Conservation (phyloP, 2,797 vertebrate genomes). For the Bradypodion ventrale region DNA sequence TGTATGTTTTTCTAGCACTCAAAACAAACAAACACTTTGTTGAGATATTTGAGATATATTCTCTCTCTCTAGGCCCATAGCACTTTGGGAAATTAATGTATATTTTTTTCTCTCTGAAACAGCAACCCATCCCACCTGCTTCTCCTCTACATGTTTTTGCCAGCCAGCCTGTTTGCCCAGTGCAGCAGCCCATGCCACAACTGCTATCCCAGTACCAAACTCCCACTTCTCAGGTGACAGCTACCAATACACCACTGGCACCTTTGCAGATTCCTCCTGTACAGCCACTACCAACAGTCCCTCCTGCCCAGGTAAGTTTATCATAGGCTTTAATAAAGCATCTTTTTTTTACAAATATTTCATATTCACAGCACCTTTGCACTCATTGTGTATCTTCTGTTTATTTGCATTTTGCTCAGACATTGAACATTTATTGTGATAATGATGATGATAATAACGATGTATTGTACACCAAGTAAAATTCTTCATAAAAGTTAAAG, state of each 20-base stretch:
- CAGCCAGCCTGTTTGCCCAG: conserved; percentile 70
- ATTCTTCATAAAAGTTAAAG: background rate
- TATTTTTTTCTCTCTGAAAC: conserved; percentile 54
- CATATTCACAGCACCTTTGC: rapidly evolving
- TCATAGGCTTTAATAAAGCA: background rate
- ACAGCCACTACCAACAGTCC: conserved; percentile 66
- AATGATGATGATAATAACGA: too few species aligned
- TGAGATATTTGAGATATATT: background rate
- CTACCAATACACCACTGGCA: conserved; percentile 69
- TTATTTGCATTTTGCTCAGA: background rate
- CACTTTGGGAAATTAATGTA: background rate
- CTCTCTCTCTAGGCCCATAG: background rate
- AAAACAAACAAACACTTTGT: background rate
- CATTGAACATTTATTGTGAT: background rate
- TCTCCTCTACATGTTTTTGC: conserved; percentile 76
- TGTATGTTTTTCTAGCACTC: background rate
- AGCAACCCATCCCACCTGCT: conserved; percentile 70
- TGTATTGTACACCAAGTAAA: background rate
- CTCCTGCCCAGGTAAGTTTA: conserved; percentile 72
- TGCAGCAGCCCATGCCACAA: conserved; percentile 71
- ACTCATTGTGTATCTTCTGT: background rate
- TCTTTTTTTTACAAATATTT: rapidly evolving
- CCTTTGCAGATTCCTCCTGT: conserved; percentile 81
- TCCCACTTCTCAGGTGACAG: conserved; percentile 68
- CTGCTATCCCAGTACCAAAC: conserved; percentile 72